Evolutionary conservation across 37 sponge, comb jelly and placozoan genomes (phyloP).

Genomic region (Amphimedon queenslandica): DNA sequence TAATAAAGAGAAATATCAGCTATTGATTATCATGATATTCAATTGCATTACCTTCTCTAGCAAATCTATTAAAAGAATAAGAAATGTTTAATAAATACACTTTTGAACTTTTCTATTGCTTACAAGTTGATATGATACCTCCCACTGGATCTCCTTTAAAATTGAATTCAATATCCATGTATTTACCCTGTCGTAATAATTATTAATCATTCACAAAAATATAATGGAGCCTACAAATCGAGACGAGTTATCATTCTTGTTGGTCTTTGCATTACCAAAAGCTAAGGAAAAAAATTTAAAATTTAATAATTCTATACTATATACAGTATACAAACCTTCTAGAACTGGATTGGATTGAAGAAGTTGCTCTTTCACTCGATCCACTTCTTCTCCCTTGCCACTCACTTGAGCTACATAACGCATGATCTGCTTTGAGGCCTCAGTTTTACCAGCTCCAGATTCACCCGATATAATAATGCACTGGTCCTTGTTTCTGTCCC

Average conservation of each 20-base stretch:
- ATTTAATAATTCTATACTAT: not conserved
- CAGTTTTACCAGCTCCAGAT: slow-evolving; percentile 90
- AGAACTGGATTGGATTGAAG: slow-evolving; percentile 85
- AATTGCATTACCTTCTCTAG: slow-evolving; percentile 22
- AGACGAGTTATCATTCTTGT: slow-evolving; percentile 86
- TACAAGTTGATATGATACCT: slow-evolving; percentile 83
- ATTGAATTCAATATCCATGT: slow-evolving; percentile 94
- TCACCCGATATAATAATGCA: slow-evolving; percentile 91
- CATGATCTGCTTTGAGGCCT: slow-evolving; percentile 88
- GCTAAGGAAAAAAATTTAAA: slow-evolving; percentile 24
- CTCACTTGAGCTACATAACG: slow-evolving; percentile 83
- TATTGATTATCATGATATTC: not conserved
- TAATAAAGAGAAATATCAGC: not conserved
- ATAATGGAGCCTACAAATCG: slow-evolving; percentile 68
- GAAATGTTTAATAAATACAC: slow-evolving; percentile 3
- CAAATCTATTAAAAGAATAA: slow-evolving; percentile 16
- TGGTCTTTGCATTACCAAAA: slow-evolving; percentile 93
- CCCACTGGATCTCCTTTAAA: slow-evolving; percentile 86
- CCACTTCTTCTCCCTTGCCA: slow-evolving; percentile 73
- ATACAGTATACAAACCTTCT: slow-evolving; percentile 56
- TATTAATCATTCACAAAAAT: not conserved
- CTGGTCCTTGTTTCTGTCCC: slow-evolving; percentile 66
- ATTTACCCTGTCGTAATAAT: slow-evolving; percentile 72
- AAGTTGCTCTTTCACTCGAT: slow-evolving; percentile 76
- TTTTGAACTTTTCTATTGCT: slow-evolving; percentile 14